These are phyloP conservation scores for Apostichopus parvimensis DNA, from an alignment of 35 echinoderm and acorn worm genomes.

Conservation along the genomic window DNA sequence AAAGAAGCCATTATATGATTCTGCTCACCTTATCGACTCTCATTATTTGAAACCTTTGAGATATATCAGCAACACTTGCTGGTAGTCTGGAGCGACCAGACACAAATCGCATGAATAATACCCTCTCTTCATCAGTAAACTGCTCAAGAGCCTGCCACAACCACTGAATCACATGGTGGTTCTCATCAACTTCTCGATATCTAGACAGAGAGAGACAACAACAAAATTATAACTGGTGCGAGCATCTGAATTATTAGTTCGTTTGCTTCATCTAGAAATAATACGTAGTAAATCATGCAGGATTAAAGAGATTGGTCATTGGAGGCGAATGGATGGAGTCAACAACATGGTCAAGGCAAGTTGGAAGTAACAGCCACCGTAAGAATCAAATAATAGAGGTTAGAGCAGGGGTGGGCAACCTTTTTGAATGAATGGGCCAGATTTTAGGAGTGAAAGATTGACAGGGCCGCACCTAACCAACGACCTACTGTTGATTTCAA, in stretches of 20 bases:
- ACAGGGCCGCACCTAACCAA: too few relatives aligned
- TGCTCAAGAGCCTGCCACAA: slow-evolving; percentile 92
- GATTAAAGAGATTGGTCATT: too few relatives aligned
- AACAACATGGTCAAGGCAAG: too few relatives aligned
- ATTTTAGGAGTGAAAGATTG: too few relatives aligned
- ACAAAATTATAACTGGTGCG: neutral
- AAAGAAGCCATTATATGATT: too few relatives aligned
- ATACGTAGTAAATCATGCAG: too few relatives aligned
- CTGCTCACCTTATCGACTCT: slow-evolving; percentile 91
- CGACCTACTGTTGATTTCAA: too few relatives aligned
- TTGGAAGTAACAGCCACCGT: neutral
- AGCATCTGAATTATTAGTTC: neutral
- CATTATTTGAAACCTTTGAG: slow-evolving; percentile 99
- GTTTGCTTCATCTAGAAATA: too few relatives aligned
- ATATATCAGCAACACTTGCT: slow-evolving; percentile 97
- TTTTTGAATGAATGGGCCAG: too few relatives aligned
- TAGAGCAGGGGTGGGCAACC: too few relatives aligned
- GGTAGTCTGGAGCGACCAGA: slow-evolving; percentile 91
- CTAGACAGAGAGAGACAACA: slow-evolving; percentile 24
- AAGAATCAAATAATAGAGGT: too few relatives aligned
- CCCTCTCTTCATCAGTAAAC: slow-evolving; percentile 92
- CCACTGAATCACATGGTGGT: slow-evolving; percentile 91
- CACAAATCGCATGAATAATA: slow-evolving; percentile 97
- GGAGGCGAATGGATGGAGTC: too few relatives aligned
- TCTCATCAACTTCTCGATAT: slow-evolving; percentile 94